Evolutionary conservation across 2,888 invertebrate species (phyloP).

Genomic region (Craniophora ligustri): DNA sequence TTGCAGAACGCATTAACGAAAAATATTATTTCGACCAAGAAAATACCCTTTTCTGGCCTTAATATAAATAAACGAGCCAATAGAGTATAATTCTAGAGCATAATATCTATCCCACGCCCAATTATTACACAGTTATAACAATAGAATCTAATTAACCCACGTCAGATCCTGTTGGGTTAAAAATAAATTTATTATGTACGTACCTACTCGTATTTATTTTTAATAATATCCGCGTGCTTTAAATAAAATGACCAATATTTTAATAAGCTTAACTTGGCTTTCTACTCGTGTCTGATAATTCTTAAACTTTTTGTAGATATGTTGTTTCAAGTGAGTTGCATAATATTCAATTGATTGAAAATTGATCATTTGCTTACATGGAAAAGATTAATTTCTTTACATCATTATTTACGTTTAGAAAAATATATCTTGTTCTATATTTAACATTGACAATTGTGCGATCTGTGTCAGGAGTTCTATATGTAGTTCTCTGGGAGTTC

Average conservation of each 20-base stretch:
- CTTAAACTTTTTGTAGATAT: no score
- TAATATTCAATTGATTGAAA: not conserved
- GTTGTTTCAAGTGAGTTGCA: no score
- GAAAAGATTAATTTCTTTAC: no score
- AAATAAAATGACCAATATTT: not conserved
- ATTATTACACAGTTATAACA: slow-evolving; percentile 59
- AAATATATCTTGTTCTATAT: no score
- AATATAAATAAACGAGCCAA: slow-evolving; percentile 55
- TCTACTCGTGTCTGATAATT: no score
- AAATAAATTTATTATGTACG: slow-evolving; percentile 49
- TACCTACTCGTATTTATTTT: slow-evolving; percentile 38
- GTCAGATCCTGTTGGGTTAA: slow-evolving; percentile 58
- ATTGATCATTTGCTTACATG: no score
- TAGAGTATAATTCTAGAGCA: slow-evolving; percentile 43
- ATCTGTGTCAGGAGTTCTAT: no score
- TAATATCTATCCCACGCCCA: slow-evolving; percentile 53
- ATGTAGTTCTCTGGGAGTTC: not conserved
- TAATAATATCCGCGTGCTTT: slow-evolving; percentile 22
- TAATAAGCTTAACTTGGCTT: not conserved
- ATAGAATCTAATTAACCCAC: slow-evolving; percentile 63
- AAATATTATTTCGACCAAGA: slow-evolving; percentile 71
- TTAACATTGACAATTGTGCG: no score
- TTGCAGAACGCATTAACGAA: slow-evolving; percentile 74
- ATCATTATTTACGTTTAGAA: no score
- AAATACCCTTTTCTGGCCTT: slow-evolving; percentile 63